These are phyloP conservation scores for Acanthosepion pharaonis DNA, from an alignment of 2,888 invertebrate genomes.

Conservation along the genomic window DNA sequence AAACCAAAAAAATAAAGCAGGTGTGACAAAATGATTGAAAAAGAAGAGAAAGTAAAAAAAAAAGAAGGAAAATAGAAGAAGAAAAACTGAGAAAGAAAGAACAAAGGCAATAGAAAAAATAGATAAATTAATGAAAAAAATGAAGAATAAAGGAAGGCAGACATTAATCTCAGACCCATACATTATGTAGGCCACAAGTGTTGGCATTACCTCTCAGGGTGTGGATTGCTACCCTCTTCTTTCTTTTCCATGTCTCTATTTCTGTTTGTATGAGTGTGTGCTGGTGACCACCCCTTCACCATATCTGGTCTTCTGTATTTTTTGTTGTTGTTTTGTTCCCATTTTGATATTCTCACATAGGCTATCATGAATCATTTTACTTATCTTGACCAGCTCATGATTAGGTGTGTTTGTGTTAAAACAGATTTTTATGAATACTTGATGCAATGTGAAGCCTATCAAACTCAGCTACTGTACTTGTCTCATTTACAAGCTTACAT, in stretches of 20 bases:
- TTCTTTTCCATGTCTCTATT: background rate
- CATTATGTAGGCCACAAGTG: constrained; percentile 14
- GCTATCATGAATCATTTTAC: constrained; percentile 18
- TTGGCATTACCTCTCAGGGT: background rate
- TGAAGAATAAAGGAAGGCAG: background rate
- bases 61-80: background rate
- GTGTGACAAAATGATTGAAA: background rate
- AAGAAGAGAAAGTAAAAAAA: background rate
- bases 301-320: background rate
- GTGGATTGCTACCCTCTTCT: background rate
- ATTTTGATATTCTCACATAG: background rate
- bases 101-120: background rate
- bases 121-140: background rate
- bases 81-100: background rate
- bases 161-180: background rate
- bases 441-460: background rate
- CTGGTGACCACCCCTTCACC: background rate
- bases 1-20: background rate
- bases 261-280: background rate
- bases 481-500: background rate
- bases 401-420: background rate
- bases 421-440: background rate
- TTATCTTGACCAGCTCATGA: background rate
- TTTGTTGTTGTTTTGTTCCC: too few relatives aligned
- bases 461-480: background rate